Conservation (phyloP, 2,888 invertebrate genomes). For the Ferrisia virgata region DNA sequence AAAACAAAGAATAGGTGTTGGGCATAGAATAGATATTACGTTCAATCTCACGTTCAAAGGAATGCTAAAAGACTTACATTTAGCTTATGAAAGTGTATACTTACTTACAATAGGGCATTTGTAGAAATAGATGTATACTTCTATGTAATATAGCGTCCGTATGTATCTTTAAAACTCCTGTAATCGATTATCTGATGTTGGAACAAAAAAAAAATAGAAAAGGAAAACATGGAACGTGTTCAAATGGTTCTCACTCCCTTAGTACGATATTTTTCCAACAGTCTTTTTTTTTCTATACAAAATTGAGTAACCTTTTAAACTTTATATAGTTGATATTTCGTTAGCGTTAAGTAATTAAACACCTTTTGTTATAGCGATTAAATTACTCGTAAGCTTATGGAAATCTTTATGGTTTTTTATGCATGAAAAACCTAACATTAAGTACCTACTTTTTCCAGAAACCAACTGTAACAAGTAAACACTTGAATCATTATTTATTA, state of each 20-base stretch:
- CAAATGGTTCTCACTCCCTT: no score
- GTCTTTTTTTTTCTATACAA: no score
- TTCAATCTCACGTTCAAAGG: background rate
- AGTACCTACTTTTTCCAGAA: background rate
- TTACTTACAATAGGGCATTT: no score
- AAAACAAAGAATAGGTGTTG: background rate
- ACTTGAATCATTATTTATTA: background rate
- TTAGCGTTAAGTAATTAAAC: background rate
- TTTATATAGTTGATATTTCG: background rate
- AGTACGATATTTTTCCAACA: no score
- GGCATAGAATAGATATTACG: background rate
- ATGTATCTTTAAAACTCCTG: no score
- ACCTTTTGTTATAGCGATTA: background rate
- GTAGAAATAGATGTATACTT: no score
- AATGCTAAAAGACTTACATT: background rate
- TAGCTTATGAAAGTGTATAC: no score
- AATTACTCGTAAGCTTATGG: background rate
- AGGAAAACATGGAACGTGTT: no score
- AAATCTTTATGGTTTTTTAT: background rate
- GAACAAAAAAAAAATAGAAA: no score
- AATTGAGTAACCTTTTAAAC: no score
- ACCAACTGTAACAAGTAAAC: background rate
- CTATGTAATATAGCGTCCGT: no score
- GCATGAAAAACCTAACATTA: background rate
- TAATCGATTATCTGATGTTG: no score